Conservation (phyloP, 2,888 invertebrate genomes). For the Oithona nana region DNA sequence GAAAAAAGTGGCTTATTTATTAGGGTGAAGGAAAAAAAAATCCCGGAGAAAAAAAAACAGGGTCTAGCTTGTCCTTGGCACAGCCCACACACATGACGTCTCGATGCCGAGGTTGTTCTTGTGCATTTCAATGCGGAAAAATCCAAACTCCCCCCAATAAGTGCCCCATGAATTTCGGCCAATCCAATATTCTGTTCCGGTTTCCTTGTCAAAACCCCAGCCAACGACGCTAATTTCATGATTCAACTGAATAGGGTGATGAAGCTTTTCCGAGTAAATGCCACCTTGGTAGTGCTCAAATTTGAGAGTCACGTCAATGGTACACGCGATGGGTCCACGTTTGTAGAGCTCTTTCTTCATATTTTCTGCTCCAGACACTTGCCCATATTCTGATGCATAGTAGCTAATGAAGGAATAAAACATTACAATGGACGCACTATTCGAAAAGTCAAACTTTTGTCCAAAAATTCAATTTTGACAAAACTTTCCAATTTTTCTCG, state of each 20-base stretch:
- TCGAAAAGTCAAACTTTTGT: too few relatives aligned
- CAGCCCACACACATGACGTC: conserved; percentile 11
- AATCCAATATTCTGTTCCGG: conserved; percentile 16
- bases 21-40: too few relatives aligned
- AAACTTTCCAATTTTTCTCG: too few relatives aligned
- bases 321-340: conserved; percentile 15
- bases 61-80: too few relatives aligned
- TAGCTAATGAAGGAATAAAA: too few relatives aligned
- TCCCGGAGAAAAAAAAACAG: too few relatives aligned
- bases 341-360: conserved; percentile 16
- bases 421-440: too few relatives aligned
- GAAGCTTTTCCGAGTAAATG: conserved; percentile 9
- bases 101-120: conserved; percentile 14
- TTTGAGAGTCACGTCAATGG: conserved; percentile 6
- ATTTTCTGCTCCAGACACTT: conserved; percentile 8
- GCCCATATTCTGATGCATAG: conserved; percentile 7
- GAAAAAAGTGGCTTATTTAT: too few relatives aligned
- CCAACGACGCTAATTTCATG: conserved; percentile 15
- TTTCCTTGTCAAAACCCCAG: conserved; percentile 7
- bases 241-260: background rate
- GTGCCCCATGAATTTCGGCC: conserved; percentile 17
- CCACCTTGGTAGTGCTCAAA: conserved; percentile 13
- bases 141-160: conserved; percentile 16
- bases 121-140: conserved; percentile 16
- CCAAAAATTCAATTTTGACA: too few relatives aligned